Percentiles rank a stretch among this genome's conserved stretches.
phyloP scores from a whole-genome alignment of 2,797 vertebrate species.

The Mormyrops attenuatus region DNA sequence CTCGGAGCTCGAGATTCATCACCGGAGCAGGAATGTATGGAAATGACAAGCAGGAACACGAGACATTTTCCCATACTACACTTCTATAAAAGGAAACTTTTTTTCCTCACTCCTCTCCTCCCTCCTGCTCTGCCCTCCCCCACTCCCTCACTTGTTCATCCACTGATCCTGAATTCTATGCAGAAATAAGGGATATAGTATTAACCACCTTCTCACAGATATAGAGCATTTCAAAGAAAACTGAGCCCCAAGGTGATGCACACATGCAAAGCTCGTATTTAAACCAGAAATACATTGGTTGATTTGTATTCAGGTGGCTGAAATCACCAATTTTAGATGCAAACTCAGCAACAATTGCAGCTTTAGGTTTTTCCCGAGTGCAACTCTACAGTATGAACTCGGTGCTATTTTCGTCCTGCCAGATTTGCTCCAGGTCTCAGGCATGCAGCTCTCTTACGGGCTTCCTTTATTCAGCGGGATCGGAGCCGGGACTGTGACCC shows the following conservation, averaged over 20 bases:
- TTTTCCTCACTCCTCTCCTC: slow-evolving; percentile 22
- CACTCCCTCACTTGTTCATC: slow-evolving; percentile 16
- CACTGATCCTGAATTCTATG: slow-evolving; percentile 15
- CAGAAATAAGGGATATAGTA: neutral
- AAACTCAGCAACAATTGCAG: neutral
- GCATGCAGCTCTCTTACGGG: neutral
- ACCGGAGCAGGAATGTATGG: slow-evolving; percentile 57
- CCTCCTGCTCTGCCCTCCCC: neutral
- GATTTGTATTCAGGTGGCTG: neutral
- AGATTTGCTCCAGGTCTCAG: neutral
- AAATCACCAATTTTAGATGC: neutral
- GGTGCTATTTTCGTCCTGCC: neutral
- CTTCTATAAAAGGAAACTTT: slow-evolving; percentile 62
- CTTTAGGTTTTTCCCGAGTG: neutral
- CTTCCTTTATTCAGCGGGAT: neutral
- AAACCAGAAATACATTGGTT: neutral
- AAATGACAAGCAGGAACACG: slow-evolving; percentile 68
- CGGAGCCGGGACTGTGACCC: neutral
- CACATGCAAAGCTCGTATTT: neutral
- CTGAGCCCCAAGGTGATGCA: neutral
- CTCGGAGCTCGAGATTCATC: slow-evolving; percentile 56
- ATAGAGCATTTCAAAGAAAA: neutral
- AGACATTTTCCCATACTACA: slow-evolving; percentile 54
- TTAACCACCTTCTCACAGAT: neutral
- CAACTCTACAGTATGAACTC: neutral